Evolutionary conservation across 2,888 invertebrate species (phyloP), one percentile per base, ranked within the genome.

Genomic region (Beris chalybata): DNA sequence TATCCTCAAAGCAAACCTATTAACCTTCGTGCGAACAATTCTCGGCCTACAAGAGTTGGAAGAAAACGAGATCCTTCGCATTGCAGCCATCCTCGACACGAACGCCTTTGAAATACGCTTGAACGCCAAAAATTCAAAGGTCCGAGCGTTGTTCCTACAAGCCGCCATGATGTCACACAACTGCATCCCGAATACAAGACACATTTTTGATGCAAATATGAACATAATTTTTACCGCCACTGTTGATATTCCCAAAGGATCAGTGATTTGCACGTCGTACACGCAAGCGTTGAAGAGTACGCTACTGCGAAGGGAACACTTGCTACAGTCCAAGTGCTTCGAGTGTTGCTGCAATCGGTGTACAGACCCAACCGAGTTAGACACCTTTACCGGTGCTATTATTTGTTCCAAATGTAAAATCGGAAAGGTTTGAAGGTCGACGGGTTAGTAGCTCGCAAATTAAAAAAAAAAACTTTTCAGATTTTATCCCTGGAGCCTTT

Each of bases 201-300:
- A 91, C 75, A 82, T 85, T 44, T 88, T 88, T 50, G 86, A 85
- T 63, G 84, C 85, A 12, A 83, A 86, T 55, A 83, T 84, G 76
- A 80, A 84, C 73, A 83, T 91, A 57, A 82, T 86, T 2, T 79
- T 90, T 30, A 82, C 87, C 72, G 88, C 90, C 13, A 87, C 87
- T 7, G 81, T 74, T 2, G 66, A 73, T 12, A 89, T 92, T 64
- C 78, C 83, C 58, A 88, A 89, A 79, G 89, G 88, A 4, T 86
- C 86, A 52, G 79, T 85, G 53, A 86, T 91, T 52, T 86, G 85
- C 32, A 85, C 86, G 0, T 87, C 89, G 0, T 91, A 91, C 74
- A 89, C 90, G 0, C 88, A 90, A 76, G 83, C 86, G 0, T 76
- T 91, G 54, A 86, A 87, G 81, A 88, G 89, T 13, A 91, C 91